Evolutionary conservation across 1,140 invertebrate species (phyloP), one percentile per base, ranked within the genome.

Genomic region (Olivierus martensii): DNA sequence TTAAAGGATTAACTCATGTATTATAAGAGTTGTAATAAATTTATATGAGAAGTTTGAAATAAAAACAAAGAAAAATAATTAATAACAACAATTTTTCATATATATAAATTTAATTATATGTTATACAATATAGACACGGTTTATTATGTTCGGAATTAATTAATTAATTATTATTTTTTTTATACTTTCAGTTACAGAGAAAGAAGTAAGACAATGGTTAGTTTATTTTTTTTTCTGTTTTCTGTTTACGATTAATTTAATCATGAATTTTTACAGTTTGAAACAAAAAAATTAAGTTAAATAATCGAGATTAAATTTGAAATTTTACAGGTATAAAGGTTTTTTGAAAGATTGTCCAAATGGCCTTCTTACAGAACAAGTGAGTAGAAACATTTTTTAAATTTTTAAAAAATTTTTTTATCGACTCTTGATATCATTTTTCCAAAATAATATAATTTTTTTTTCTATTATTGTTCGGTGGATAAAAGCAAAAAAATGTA

Each of bases 311-410:
- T n/a, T n/a, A 12, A 38, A 3, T 51, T 28, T 61, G 53, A 42
- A 51, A 49, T 19, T 56, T 62, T 62, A 11, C 72, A 91, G 87
- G 87, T 86, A 92, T 73, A 91, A 91, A 80, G 87, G 87, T 67
- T 92, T 92, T 67, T 75, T 91, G 46, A 91, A 90, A 73, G 87
- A 92, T 71, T 91, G 87, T 72, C 87, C 87, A 22, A 87, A 92
- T 68, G 87, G 87, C 54, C 77, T 88, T 59, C 78, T 91, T 17
- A 91, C 87, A 56, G 87, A 92, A 73, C 85, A 90, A 80, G 87
- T 90, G 72, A 69, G 74, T 71, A 3, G 22, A 28, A 28, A 28
- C n/a, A n/a, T n/a, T n/a, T n/a, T n/a, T n/a, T n/a, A n/a, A n/a
- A n/a, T n/a, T 28, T 28, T 28, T 28, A 28, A 28, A 28, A 28